These are phyloP conservation scores for Acrobasis repandana DNA, from an alignment of 2,888 invertebrate genomes.

Conservation along the genomic window DNA sequence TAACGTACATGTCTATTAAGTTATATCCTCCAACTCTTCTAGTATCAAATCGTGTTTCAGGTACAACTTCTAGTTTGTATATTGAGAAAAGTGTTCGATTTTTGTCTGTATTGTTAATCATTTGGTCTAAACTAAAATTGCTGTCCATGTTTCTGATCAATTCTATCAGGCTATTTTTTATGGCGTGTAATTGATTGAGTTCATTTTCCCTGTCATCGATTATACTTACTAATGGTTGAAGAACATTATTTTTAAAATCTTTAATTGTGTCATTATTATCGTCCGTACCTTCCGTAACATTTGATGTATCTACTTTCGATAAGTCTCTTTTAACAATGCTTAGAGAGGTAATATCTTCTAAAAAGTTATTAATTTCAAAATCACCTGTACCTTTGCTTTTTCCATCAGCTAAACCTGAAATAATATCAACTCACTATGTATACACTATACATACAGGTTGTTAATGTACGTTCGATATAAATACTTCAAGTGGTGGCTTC, in stretches of 20 bases:
- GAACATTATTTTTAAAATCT: slow-evolving; percentile 40
- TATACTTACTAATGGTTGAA: slow-evolving; percentile 48
- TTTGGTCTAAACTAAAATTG: slow-evolving; percentile 29
- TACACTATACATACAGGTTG: neutral
- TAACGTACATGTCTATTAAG: slow-evolving; percentile 40
- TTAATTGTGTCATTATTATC: slow-evolving; percentile 26
- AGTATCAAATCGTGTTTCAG: slow-evolving; percentile 35
- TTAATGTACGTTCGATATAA: too few relatives aligned
- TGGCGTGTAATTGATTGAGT: slow-evolving; percentile 45
- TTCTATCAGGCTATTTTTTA: slow-evolving; percentile 48
- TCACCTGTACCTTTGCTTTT: slow-evolving; percentile 4
- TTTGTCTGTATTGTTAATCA: slow-evolving; percentile 26
- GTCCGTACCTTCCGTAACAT: slow-evolving; percentile 22
- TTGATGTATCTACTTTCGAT: slow-evolving; percentile 21
- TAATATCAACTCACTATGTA: neutral
- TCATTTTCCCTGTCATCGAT: slow-evolving; percentile 55
- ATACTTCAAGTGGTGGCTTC: too few relatives aligned
- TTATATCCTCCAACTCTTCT: slow-evolving; percentile 35
- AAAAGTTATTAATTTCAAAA: slow-evolving; percentile 24
- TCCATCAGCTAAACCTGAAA: slow-evolving; percentile 1
- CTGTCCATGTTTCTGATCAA: slow-evolving; percentile 40
- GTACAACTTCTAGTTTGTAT: slow-evolving; percentile 45
- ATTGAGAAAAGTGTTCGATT: slow-evolving; percentile 37
- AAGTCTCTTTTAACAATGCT: slow-evolving; percentile 57
- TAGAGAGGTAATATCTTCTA: slow-evolving; percentile 27